Evolutionary conservation across 2,888 invertebrate species (phyloP).

Genomic region (Eurytoma adleriae): DNA sequence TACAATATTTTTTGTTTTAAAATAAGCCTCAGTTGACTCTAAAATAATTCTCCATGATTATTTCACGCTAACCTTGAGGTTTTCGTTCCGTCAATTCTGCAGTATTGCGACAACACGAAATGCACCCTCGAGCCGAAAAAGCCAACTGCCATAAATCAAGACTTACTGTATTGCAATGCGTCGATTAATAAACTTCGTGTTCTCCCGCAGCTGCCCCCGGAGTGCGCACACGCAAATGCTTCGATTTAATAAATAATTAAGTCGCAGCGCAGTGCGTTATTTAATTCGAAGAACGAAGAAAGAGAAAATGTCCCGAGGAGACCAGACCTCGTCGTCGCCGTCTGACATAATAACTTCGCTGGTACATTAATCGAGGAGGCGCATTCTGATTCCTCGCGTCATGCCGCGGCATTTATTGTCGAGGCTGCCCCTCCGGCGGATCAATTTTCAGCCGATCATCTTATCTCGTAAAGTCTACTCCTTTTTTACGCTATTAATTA

Average conservation of each 20-base stretch:
- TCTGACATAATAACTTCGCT: conserved; percentile 47
- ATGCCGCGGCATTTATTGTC: conserved; percentile 41
- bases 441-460: conserved; percentile 35
- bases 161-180: conserved; percentile 21
- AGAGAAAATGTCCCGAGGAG: conserved; percentile 10
- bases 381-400: conserved; percentile 44
- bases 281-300: conserved; percentile 30
- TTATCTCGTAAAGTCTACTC: conserved; percentile 22
- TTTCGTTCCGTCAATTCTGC: too few species aligned
- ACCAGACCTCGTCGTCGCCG: conserved; percentile 13
- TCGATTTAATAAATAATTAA: conserved; percentile 51
- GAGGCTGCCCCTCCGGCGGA: conserved; percentile 37
- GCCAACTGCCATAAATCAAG: conserved; percentile 54
- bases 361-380: conserved; percentile 47
- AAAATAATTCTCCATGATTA: background rate
- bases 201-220: conserved; percentile 17
- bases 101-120: background rate
- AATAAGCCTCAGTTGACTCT: background rate
- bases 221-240: conserved; percentile 49
- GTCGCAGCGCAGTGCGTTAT: background rate
- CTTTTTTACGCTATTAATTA: conserved; percentile 41
- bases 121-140: conserved; percentile 44
- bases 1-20: background rate
- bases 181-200: conserved; percentile 61
- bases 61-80: background rate